Conservation (phyloP, 1,140 invertebrate species). For the Belonocnema kinseyi region DNA sequence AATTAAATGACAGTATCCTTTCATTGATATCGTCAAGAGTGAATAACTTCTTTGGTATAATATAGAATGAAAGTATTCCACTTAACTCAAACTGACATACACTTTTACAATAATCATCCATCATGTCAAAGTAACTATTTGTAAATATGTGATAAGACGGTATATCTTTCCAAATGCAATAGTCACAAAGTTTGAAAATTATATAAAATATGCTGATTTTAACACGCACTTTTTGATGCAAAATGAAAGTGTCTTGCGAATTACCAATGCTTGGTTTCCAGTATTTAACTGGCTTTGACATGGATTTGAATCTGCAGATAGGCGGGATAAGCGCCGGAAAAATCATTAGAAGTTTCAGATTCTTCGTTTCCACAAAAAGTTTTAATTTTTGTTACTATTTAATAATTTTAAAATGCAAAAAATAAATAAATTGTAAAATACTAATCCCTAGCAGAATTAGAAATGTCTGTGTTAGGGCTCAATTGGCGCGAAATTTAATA, state of each 20-base stretch:
- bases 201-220: neutral
- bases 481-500: too few relatives aligned
- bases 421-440: neutral
- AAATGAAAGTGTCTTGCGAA: neutral
- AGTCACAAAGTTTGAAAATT: neutral
- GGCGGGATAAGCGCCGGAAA: neutral
- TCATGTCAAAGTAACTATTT: neutral
- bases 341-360: neutral
- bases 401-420: neutral
- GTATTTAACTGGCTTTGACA: too few relatives aligned
- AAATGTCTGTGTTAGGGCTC: too few relatives aligned
- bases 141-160: neutral
- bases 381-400: neutral
- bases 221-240: neutral
- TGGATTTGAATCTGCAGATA: neutral
- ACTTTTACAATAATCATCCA: neutral
- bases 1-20: neutral
- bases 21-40: neutral
- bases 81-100: neutral
- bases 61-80: neutral
- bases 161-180: neutral
- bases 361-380: neutral
- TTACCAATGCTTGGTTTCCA: neutral
- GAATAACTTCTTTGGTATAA: neutral
- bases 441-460: too few relatives aligned